Percentiles rank a stretch among this genome's conserved stretches.
Conservation (phyloP, 2,797 vertebrate species). For the Trachurus trachurus region DNA sequence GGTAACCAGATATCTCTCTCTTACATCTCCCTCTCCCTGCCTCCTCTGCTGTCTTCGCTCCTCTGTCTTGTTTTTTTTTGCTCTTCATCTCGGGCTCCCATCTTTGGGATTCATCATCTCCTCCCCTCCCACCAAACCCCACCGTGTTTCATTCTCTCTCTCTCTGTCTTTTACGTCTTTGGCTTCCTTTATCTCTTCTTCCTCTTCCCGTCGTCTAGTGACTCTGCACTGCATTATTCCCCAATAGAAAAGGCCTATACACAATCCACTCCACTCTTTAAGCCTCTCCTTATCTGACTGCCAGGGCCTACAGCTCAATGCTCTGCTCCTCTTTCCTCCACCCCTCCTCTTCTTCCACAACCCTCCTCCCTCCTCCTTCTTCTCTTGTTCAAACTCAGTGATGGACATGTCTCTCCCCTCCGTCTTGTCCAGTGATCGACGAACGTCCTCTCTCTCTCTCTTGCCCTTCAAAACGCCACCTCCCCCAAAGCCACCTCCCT, state of each 20-base stretch:
- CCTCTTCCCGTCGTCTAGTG: conserved; percentile 61
- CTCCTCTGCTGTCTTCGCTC: conserved; percentile 31
- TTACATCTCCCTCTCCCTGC: conserved; percentile 39
- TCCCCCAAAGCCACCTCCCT: conserved; percentile 20
- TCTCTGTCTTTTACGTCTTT: conserved; percentile 62
- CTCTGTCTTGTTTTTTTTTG: conserved; percentile 8
- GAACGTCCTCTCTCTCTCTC: conserved; percentile 41
- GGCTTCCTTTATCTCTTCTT: conserved; percentile 64
- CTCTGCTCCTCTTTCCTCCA: conserved; percentile 52
- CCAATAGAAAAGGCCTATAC: conserved; percentile 72
- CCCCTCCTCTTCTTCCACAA: conserved; percentile 31
- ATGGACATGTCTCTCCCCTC: conserved; percentile 46
- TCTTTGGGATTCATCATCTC: conserved; percentile 60
- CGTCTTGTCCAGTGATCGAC: conserved; percentile 44
- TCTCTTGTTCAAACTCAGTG: conserved; percentile 50
- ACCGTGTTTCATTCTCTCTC: conserved; percentile 38
- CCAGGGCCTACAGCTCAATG: conserved; percentile 74
- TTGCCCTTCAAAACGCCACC: conserved; percentile 59
- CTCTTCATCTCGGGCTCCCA: conserved; percentile 52
- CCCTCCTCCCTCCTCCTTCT: background rate
- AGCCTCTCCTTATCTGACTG: conserved; percentile 78
- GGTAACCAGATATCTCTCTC: conserved; percentile 67
- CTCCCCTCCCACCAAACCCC: conserved; percentile 19
- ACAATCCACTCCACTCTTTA: conserved; percentile 79
- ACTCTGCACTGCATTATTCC: conserved; percentile 66